Evolutionary conservation across 2,888 invertebrate genomes (phyloP), one percentile per base, ranked within the genome.

Genomic region (Caenorhabditis sp.): DNA sequence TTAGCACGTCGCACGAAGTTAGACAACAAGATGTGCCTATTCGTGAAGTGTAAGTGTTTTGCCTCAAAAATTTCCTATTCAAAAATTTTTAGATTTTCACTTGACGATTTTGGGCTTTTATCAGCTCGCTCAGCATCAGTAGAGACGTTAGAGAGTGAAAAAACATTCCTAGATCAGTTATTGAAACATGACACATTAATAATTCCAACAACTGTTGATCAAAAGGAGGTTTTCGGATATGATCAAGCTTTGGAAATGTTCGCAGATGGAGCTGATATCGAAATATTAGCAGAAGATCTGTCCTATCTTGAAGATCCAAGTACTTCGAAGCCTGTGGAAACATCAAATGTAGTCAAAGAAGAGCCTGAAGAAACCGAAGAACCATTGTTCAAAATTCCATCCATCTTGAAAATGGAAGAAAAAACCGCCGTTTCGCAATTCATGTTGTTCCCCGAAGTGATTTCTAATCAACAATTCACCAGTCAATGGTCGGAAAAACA

Each of bases 101-200:
- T 74, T 14, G 74, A 74, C 21, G 74, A 74, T 58, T 74, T 74
- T 24, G 74, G 74, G 4, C 60, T 66, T 17, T 51, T 74, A 0
- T 62, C 73, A 19, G 26, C 64, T n/a, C 61, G 65, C 14, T 72
- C 64, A 5, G 49, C 59, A 10, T 69, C 73, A 0, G 19, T 60
- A 12, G 65, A 69, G 37, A 66, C 68, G 8, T 12, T 62, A 10
- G 68, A 62, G 14, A 59, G 54, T 58, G 66, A 65, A 23, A 61
- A 64, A 19, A 65, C 58, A 5, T 73, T 73, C 26, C 14, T 73
- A 26, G 74, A 74, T 3, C 69, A 69, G n/a, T 43, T 66, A 6
- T 63, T 74, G 36, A 49, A 66, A 55, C 63, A 64, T 26, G 69
- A 69, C 36, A 64, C 69, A 6, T 17, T 74, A 23, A 55, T 62